Evolutionary conservation across 2,797 vertebrate species (phyloP).

Genomic region (Enteromius radiatus): DNA sequence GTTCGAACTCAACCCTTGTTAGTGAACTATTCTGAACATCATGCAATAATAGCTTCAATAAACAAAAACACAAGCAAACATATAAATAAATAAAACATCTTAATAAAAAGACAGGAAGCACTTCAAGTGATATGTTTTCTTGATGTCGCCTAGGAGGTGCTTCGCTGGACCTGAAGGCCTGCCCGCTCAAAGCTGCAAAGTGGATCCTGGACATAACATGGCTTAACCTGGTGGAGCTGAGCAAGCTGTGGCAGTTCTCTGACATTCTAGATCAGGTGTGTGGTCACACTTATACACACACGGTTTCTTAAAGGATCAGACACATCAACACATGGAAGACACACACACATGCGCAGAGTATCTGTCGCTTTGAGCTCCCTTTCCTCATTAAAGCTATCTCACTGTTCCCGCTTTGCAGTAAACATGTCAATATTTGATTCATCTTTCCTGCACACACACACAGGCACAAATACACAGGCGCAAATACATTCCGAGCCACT

Average conservation of each 20-base stretch:
- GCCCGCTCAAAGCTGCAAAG: conserved; percentile 90
- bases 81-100: not conserved
- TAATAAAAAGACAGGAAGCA: not conserved
- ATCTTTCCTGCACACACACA: conserved; percentile 53
- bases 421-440: conserved; percentile 70
- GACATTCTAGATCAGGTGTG: conserved; percentile 89
- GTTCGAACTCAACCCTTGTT: too few species aligned
- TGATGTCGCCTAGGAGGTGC: conserved; percentile 83
- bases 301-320: not conserved
- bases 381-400: conserved; percentile 68
- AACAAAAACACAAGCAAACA: not conserved
- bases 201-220: conserved; percentile 98
- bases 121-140: not conserved
- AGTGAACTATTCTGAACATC: not conserved
- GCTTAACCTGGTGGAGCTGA: conserved; percentile 95
- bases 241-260: conserved; percentile 91
- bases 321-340: not conserved
- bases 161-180: conserved; percentile 92
- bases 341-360: not conserved
- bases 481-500: conserved; percentile 37
- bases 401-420: conserved; percentile 57
- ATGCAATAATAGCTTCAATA: not conserved
- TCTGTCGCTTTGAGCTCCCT: conserved; percentile 48
- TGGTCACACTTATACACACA: conserved; percentile 14
- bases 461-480: conserved; percentile 35